Percentiles rank a stretch among this genome's conserved stretches.
Evolutionary conservation across 2,888 invertebrate species (phyloP).

Genomic region (Chrysotoxum bicinctum): DNA sequence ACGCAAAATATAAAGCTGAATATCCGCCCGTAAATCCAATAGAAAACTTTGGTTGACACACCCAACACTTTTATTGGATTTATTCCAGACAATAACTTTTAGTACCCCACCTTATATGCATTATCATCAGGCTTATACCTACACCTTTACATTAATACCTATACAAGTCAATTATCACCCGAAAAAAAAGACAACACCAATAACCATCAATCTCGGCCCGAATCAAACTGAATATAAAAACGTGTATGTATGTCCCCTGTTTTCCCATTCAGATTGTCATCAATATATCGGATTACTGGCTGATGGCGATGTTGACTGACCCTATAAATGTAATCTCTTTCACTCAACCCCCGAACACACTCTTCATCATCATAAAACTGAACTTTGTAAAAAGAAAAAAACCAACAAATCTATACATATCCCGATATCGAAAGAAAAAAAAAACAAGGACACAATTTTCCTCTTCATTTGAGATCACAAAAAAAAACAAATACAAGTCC

Average conservation of each 20-base stretch:
- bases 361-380: constrained; percentile 46
- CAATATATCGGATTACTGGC: constrained; percentile 49
- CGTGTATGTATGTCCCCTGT: constrained; percentile 19
- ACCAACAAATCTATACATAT: not conserved
- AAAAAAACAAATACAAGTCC: not conserved
- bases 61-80: not conserved
- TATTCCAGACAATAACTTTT: not conserved
- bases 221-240: constrained; percentile 44
- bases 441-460: constrained; percentile 52
- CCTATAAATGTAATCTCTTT: constrained; percentile 41
- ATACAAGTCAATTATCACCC: constrained; percentile 42
- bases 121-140: not conserved
- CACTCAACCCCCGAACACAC: constrained; percentile 12
- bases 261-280: constrained; percentile 53
- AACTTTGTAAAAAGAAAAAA: not conserved
- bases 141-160: not conserved
- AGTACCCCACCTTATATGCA: not conserved
- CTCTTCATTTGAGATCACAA: constrained; percentile 47
- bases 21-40: not conserved
- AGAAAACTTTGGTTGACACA: not conserved
- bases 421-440: constrained; percentile 11
- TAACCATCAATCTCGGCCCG: constrained; percentile 45
- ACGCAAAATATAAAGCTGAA: not conserved
- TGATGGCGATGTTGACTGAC: constrained; percentile 25
- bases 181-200: constrained; percentile 29